A percentile compares a stretch with the other conserved stretches of the same genome.
These are phyloP conservation scores for Delia radicum DNA, from an alignment of 1,140 invertebrate genomes.

Conservation along the genomic window DNA sequence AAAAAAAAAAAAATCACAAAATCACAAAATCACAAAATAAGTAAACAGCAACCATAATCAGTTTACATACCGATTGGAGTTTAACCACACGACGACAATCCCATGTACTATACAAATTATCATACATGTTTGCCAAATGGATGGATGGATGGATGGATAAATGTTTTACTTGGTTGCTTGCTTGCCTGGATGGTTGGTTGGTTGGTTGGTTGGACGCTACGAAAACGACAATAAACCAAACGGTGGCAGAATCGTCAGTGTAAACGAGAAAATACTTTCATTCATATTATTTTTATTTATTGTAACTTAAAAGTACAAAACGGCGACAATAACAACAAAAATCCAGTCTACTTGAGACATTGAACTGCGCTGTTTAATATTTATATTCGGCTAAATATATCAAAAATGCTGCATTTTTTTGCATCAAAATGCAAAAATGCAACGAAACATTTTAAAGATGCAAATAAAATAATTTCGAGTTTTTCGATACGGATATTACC, in stretches of 20 bases:
- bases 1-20: no score
- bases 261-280: neutral
- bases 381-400: no score
- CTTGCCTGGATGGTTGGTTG: neutral
- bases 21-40: no score
- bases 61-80: neutral
- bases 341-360: neutral
- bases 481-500: no score
- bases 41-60: neutral
- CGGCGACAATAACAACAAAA: neutral
- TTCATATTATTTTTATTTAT: neutral
- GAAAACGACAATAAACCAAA: neutral
- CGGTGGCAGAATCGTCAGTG: neutral
- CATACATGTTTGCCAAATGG: neutral
- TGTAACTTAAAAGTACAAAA: neutral
- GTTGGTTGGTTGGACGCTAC: neutral
- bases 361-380: neutral
- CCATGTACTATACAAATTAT: neutral
- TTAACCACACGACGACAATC: neutral
- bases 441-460: no score
- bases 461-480: no score
- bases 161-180: no score
- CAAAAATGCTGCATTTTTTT: no score
- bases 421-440: no score
- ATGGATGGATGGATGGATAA: neutral